phyloP scores from a whole-genome alignment of 1,140 invertebrate genomes.

The Rhopalosiphum maidis region DNA sequence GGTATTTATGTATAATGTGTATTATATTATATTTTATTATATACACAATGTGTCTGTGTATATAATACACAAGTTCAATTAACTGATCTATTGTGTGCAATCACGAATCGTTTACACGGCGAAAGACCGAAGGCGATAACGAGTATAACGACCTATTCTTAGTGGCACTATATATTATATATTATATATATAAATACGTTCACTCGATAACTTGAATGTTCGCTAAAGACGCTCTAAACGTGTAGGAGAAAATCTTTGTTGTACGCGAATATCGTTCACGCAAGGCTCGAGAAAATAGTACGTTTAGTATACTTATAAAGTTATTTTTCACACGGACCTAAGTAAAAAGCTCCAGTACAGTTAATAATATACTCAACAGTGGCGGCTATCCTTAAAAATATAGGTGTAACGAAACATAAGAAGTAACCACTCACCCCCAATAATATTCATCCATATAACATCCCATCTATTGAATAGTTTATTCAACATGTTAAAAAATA shows the following conservation, averaged over 20 bases:
- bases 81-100: slow-evolving; percentile 46
- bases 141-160: slow-evolving; percentile 24
- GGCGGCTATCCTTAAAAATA: too few relatives aligned
- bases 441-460: too few relatives aligned
- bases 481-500: too few relatives aligned
- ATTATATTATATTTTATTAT: slow-evolving; percentile 6
- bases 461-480: too few relatives aligned
- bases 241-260: background rate
- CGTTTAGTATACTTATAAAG: background rate
- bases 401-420: too few relatives aligned
- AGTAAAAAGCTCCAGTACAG: background rate
- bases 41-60: background rate
- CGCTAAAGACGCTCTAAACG: background rate
- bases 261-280: background rate
- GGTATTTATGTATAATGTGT: background rate
- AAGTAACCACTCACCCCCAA: too few relatives aligned
- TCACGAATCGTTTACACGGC: slow-evolving; percentile 39
- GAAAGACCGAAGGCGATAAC: slow-evolving; percentile 22
- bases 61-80: slow-evolving; percentile 33
- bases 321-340: background rate
- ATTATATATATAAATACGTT: background rate
- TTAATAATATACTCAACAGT: background rate
- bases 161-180: background rate
- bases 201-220: slow-evolving; percentile 19
- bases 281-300: background rate